Evolutionary conservation across 2,113 vertebrate genomes (phyloP), one percentile per base, ranked within the genome.

Genomic region (Salvelinus sp.): DNA sequence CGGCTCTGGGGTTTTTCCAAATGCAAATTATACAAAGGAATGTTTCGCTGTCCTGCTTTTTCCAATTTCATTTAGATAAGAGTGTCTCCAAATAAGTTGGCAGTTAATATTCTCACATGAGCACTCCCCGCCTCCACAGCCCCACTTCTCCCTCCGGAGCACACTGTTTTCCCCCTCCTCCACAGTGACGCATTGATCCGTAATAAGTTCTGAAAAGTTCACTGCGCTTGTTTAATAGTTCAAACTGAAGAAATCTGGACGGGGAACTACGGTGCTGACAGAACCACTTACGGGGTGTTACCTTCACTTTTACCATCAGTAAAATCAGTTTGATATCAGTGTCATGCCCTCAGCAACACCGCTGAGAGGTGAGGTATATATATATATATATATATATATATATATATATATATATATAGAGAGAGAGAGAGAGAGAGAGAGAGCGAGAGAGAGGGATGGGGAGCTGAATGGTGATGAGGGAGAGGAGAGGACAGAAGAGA

Each of bases 1-100:
- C 78, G 47, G 81, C 80, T 83, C 85, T 84, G 18, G 25, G 1
- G 18, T 25, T 5, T 63, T 86, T 90, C 79, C 81, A 87, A 91
- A 92, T 91, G 92, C 91, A 92, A 93, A 93, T 93, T 89, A 91
- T 88, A 89, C 88, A 88, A 91, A 90, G 84, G 85, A 91, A 89
- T 89, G 91, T 93, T 90, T 91, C 85, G 84, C 92, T 89, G 88
- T 89, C 76, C 79, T 78, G 90, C 91, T 86, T 91, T 90, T 92
- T 91, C 89, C 88, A 91, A 91, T 93, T 93, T 93, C 90, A 92
- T 92, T 93, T 91, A 92, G 91, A 93, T 92, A 92, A 93, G 91
- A 87, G 85, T 72, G 85, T 89, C 88, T 89, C 88, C 84, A 89
- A 91, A 91, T 88, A 92, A 89, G 90, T 90, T 85, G 87, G 88